Percentiles rank a stretch among this genome's conserved stretches.
These are phyloP conservation scores for Eira barbara DNA, from an alignment of 2,113 vertebrate genomes.

Conservation along the genomic window DNA sequence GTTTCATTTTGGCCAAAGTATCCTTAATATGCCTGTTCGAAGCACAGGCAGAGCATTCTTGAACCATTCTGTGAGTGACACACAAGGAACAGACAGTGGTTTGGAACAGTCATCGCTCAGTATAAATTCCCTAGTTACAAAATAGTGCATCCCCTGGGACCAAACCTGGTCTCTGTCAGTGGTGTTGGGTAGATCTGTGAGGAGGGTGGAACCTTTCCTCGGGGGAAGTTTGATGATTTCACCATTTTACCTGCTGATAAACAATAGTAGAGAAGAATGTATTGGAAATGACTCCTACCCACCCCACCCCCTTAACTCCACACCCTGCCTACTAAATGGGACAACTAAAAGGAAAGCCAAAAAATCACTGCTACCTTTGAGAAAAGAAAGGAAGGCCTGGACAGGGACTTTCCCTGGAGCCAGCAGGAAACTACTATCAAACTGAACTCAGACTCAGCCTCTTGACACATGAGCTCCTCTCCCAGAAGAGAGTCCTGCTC, in stretches of 20 bases:
- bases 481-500: not conserved
- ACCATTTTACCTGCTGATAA: not conserved
- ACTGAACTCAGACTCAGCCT: not conserved
- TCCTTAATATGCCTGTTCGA: not conserved
- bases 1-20: not conserved
- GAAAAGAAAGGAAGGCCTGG: not conserved
- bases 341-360: not conserved
- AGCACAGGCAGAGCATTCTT: not conserved
- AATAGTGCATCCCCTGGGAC: not conserved
- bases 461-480: not conserved
- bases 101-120: not conserved
- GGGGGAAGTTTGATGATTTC: not conserved
- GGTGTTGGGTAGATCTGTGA: not conserved
- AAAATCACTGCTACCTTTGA: not conserved
- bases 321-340: not conserved
- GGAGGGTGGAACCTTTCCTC: not conserved
- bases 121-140: not conserved
- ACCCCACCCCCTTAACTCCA: fast-evolving
- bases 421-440: not conserved
- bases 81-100: not conserved
- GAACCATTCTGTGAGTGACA: not conserved
- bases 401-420: not conserved
- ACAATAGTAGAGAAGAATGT: not conserved
- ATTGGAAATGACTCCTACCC: not conserved
- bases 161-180: not conserved